Evolutionary conservation across 2,888 invertebrate species (phyloP), one percentile per base, ranked within the genome.

Genomic region (Drosophila nr. fundita): DNA sequence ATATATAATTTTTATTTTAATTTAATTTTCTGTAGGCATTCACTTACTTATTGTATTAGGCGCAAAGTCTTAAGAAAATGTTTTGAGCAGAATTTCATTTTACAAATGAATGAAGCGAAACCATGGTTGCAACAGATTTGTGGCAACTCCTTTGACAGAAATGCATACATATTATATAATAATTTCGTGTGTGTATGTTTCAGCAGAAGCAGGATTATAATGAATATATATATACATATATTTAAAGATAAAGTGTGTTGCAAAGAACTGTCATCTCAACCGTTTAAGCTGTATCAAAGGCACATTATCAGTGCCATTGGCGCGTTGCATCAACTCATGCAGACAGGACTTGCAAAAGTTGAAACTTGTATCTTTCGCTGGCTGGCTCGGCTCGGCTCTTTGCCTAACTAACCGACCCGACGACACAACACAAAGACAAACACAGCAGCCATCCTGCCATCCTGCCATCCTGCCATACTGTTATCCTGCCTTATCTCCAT

Each of bases 291-390:
- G 13, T 45, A 13, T 38, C 18, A 38, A 18, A 18, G 36, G 36
- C 18, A 7, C 18, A 15, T 18, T 36, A 15, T 45, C 42, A 45
- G 42, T 4, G 42, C 4, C 13, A 45, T 45, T 45, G 13, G 21
- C 13, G 21, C 45, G 45, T 24, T 45, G 21, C 45, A 24, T 15
- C 7, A 15, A 15, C 45, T 15, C 40, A 21, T 42, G 75, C 58
- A 34, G 36, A 30, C 42, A 48, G 53, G 53, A 67, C 62, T 68
- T 66, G 78, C 60, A 34, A 60, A 59, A 49, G 59, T 72, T 65
- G 34, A 40, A 77, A 63, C 55, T 78, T 18, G 15, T 40, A 40
- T 62, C 57, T 38, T 60, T n/a, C 4, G 49, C 32, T 49, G 27
- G 45, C 21, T 45, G 45, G 24, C 24, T 24, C n/a, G 24, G 24